A percentile compares a stretch with the other conserved stretches of the same genome.
Evolutionary conservation across 2,888 invertebrate genomes (phyloP).

Genomic region (Chloroclystis v-ata): DNA sequence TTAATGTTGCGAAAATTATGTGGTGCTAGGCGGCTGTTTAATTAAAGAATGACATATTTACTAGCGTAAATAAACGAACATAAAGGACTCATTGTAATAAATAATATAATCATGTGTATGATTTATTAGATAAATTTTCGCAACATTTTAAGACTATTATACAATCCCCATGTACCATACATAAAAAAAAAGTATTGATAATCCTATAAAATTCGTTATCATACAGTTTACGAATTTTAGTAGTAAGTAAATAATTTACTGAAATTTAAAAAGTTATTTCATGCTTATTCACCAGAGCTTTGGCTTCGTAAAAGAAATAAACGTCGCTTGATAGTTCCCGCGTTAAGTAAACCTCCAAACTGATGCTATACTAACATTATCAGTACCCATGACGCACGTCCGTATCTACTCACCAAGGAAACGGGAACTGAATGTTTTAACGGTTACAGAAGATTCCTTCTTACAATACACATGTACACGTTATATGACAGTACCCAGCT

Average conservation of each 20-base stretch:
- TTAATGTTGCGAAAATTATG: conserved; percentile 20
- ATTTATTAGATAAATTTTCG: conserved; percentile 23
- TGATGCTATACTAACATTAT: too few relatives aligned
- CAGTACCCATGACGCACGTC: too few relatives aligned
- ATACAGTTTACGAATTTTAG: neutral
- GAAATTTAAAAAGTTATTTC: neutral
- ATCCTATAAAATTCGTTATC: neutral
- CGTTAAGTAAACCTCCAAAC: too few relatives aligned
- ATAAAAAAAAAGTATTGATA: conserved; percentile 28
- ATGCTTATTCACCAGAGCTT: too few relatives aligned
- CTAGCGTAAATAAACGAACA: conserved; percentile 7
- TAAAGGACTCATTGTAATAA: conserved; percentile 15
- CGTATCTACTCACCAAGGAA: too few relatives aligned
- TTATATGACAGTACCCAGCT: too few relatives aligned
- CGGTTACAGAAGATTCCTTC: too few relatives aligned
- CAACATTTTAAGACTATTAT: conserved; percentile 23
- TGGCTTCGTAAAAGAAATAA: too few relatives aligned
- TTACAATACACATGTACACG: too few relatives aligned
- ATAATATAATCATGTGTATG: conserved; percentile 7
- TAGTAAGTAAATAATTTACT: neutral
- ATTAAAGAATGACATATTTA: neutral
- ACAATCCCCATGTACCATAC: conserved; percentile 36
- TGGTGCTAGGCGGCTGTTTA: conserved; percentile 4
- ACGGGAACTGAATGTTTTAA: too few relatives aligned
- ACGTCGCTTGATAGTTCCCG: too few relatives aligned